Evolutionary conservation across 30 jellyfish, hydroid and myxozoan species (phyloP).

Genomic region (Sanderia malayensis): DNA sequence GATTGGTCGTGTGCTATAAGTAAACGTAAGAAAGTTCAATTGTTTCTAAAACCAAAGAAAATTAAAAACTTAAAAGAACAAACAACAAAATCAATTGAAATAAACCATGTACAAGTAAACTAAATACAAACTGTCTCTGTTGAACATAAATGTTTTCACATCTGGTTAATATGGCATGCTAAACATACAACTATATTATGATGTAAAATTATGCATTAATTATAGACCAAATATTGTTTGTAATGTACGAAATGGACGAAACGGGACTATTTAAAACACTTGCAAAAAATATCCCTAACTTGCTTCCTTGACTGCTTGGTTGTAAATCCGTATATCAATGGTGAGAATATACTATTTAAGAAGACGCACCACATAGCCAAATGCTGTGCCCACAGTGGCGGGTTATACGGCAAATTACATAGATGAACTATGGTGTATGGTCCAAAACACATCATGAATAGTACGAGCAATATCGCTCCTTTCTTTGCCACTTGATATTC

Average conservation of each 20-base stretch:
- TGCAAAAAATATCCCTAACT: slow-evolving; percentile 10
- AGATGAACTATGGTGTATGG: slow-evolving; percentile 62
- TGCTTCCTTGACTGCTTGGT: slow-evolving; percentile 47
- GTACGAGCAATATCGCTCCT: slow-evolving; percentile 45
- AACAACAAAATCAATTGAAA: too few relatives aligned
- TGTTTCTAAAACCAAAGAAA: too few relatives aligned
- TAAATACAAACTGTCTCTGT: too few relatives aligned
- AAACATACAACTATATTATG: too few relatives aligned
- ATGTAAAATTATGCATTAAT: too few relatives aligned
- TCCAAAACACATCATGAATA: slow-evolving; percentile 68
- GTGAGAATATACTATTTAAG: slow-evolving; percentile 52
- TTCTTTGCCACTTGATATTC: slow-evolving; percentile 69
- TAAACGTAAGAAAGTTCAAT: too few relatives aligned
- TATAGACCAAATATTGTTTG: not conserved
- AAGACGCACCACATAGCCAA: slow-evolving; percentile 70
- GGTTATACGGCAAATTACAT: slow-evolving; percentile 44
- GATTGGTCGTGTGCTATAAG: too few relatives aligned
- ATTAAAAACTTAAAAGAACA: too few relatives aligned
- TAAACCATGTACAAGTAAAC: too few relatives aligned
- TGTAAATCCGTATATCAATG: slow-evolving; percentile 48
- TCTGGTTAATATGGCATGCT: too few relatives aligned
- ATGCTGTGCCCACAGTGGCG: slow-evolving; percentile 40
- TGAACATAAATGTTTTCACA: too few relatives aligned
- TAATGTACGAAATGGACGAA: not conserved
- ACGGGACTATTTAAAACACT: slow-evolving; percentile 10